Evolutionary conservation across 2,113 vertebrate species (phyloP), one percentile per base, ranked within the genome.

Genomic region (Stomatorhinus ivindoensis): DNA sequence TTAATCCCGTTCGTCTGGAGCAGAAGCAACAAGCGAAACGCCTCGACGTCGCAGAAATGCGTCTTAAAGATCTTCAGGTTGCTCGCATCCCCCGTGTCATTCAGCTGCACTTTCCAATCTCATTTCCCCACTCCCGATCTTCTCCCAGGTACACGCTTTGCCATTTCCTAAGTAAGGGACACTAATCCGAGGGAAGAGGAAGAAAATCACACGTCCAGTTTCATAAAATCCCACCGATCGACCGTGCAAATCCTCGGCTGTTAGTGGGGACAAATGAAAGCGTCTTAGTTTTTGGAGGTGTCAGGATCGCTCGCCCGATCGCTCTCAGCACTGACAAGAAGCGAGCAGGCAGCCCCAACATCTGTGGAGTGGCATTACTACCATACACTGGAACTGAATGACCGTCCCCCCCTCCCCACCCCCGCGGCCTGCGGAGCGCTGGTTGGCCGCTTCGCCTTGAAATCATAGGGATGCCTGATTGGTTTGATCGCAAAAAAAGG

Each of bases 21-120:
- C 83, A 51, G 51, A 76, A 51, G 48, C 24, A 48, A 73, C 73
- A 88, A n/a, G 21, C 15, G 19, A 85, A 42, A 65, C 84, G 88
- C 92, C 92, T 95, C 91, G 94, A 90, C 92, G 3, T 88, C 83
- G 84, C 89, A 92, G 89, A 73, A 53, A 88, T 73, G 48, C 42
- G 69, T 93, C 69, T 92, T 91, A 93, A 92, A 91, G 92, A 91
- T 93, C 93, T 95, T 95, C 92, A 95, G 94, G 93, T 95, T 93
- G 92, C 95, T 93, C 90, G 96, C 96, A 97, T 97, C 97, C 96
- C 96, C 90, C 88, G 61, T 95, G 96, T 96, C 96, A 95, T 93
- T 97, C 93, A 97, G 94, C 95, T 94, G 88, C 93, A 91, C 90
- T 93, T 95, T 96, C 94, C 95, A 93, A 93, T 95, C 91, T 89